These are phyloP conservation scores for Colinus virginianus DNA, from an alignment of 2,113 vertebrate genomes.

Conservation along the genomic window DNA sequence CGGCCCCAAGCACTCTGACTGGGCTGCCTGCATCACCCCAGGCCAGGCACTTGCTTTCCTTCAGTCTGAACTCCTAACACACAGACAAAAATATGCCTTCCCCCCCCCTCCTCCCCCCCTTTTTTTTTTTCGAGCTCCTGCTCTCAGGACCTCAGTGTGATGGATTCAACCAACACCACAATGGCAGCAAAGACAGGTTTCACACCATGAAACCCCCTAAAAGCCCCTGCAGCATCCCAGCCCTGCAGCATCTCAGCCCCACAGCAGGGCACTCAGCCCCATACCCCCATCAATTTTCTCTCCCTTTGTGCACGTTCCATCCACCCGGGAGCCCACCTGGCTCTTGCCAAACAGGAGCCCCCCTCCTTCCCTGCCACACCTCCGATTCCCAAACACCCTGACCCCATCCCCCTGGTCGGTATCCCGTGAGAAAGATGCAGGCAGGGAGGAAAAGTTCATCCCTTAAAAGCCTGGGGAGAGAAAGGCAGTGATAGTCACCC, in stretches of 20 bases:
- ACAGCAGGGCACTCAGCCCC: too few species aligned
- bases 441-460: conserved; percentile 49
- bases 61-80: background rate
- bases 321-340: background rate
- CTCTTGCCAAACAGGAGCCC: background rate
- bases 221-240: too few species aligned
- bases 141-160: rapidly evolving
- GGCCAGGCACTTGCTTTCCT: background rate
- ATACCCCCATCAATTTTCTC: background rate
- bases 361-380: background rate
- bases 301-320: rapidly evolving
- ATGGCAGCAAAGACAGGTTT: background rate
- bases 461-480: conserved; percentile 37
- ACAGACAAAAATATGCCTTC: background rate
- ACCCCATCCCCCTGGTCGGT: background rate
- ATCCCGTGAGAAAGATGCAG: conserved; percentile 25
- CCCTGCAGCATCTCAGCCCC: too few species aligned
- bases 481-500: conserved; percentile 38
- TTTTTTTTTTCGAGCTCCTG: background rate
- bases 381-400: background rate
- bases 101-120: background rate
- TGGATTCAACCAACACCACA: background rate
- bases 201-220: rapidly evolving
- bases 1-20: background rate
- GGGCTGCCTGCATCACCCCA: background rate